Base-by-base conservation (phyloP, 2,797 vertebrate species). In the Microcaecilia unicolor region DNA sequence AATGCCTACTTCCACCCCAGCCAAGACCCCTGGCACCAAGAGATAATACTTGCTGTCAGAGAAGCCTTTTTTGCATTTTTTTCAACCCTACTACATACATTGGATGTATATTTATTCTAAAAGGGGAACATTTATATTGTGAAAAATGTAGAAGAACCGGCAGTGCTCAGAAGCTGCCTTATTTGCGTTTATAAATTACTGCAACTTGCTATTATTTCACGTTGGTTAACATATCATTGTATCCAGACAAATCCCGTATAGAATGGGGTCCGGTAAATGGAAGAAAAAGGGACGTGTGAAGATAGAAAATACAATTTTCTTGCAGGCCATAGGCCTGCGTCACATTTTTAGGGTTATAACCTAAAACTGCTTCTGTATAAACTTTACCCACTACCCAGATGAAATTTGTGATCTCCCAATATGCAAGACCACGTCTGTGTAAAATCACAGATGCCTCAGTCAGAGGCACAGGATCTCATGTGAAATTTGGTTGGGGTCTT, bases 151-250 rank as follows among this genome's bases (percentile, higher is more conserved):
- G 74, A 84, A 81, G 69, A 80, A 74, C 55, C n/a, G 78, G 66
- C 72, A 76, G 76, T 81, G 77, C 82, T 83, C 78, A 80, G 78
- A 75, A 83, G 76, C 81, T 86, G 83, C 83, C 83, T 86, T 86
- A 83, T 69, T 67, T 61, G 60, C 38, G n/a, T n/a, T n/a, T n/a
- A n/a, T n/a, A n/a, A n/a, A n/a, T 72, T 78, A 83, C 80, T 83
- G 66, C 85, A 81, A 74, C 72, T 84, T 83, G 74, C 71, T 76
- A 74, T 82, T n/a, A n/a, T 83, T 81, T 76, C 77, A 67, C 85
- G 81, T 85, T 83, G 85, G 84, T n/a, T n/a, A n/a, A n/a, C n/a
- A n/a, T n/a, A n/a, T n/a, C 84, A 84, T 83, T 82, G 76, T 85
- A 81, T 85, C 85, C 80, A 84, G 81, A 83, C 67, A 80, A 77